Conservation (phyloP, 2,888 invertebrate genomes). For the Siphlonurus alternatus region DNA sequence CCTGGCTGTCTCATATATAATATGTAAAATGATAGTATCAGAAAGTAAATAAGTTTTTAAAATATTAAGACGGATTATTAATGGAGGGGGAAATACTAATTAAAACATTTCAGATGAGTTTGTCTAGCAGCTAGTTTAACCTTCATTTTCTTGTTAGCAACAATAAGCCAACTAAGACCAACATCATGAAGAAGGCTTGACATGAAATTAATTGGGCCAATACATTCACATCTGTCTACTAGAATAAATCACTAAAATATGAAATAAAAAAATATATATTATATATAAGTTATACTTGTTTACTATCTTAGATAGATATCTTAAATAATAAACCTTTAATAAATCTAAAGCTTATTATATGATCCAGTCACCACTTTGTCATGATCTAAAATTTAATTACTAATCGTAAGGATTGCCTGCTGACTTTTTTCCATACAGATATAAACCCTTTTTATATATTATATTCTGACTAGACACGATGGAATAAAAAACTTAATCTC, state of each 20-base stretch:
- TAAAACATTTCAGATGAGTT: not conserved
- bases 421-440: too few relatives aligned
- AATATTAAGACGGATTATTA: not conserved
- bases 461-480: too few relatives aligned
- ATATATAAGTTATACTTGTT: too few relatives aligned
- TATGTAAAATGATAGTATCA: not conserved
- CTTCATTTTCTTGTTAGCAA: not conserved
- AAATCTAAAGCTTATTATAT: not conserved
- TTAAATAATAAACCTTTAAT: not conserved
- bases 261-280: too few relatives aligned
- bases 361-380: not conserved
- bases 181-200: too few relatives aligned
- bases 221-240: not conserved
- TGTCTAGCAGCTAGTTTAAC: too few relatives aligned
- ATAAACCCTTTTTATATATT: too few relatives aligned
- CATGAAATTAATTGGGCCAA: slow-evolving; percentile 1
- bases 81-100: not conserved
- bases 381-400: not conserved
- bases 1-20: too few relatives aligned
- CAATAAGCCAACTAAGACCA: not conserved
- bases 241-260: not conserved
- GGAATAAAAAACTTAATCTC: not conserved
- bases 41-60: not conserved
- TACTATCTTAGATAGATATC: not conserved
- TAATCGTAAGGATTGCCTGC: too few relatives aligned